Conservation (phyloP, 2,113 vertebrate genomes). For the Pithys albifrons region DNA sequence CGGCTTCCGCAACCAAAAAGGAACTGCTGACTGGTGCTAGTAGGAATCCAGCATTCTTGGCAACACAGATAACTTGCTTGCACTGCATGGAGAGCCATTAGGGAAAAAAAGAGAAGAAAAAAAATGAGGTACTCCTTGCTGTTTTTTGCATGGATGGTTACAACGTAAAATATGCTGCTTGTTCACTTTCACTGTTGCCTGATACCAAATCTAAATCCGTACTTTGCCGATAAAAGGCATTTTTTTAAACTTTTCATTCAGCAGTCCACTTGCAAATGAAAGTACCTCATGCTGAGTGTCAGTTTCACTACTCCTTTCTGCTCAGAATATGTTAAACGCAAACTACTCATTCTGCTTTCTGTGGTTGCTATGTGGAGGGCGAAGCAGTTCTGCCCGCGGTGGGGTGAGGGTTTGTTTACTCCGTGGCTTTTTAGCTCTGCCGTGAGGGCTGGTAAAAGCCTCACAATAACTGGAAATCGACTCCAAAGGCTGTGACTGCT, state of each 20-base stretch:
- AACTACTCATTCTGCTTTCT: neutral
- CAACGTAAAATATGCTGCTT: neutral
- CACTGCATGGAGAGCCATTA: neutral
- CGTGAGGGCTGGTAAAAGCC: neutral
- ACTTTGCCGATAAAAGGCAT: neutral
- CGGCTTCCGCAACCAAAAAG: neutral
- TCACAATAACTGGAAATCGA: neutral
- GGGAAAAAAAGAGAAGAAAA: neutral
- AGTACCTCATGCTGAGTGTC: neutral
- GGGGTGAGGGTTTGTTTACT: neutral
- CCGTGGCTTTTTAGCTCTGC: neutral
- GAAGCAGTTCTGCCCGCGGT: neutral
- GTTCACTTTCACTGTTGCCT: neutral
- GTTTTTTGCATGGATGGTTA: neutral
- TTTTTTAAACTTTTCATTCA: neutral
- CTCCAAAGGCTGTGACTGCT: neutral
- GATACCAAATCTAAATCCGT: neutral
- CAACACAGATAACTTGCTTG: neutral
- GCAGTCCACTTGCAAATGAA: neutral
- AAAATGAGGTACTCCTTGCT: neutral
- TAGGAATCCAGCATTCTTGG: constrained; percentile 20
- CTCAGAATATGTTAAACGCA: neutral
- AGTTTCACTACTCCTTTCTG: neutral
- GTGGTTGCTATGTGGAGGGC: neutral
- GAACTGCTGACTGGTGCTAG: constrained; percentile 2